Base-by-base conservation (phyloP, 2,888 invertebrate genomes). In the Hydrotaea diabolus region DNA sequence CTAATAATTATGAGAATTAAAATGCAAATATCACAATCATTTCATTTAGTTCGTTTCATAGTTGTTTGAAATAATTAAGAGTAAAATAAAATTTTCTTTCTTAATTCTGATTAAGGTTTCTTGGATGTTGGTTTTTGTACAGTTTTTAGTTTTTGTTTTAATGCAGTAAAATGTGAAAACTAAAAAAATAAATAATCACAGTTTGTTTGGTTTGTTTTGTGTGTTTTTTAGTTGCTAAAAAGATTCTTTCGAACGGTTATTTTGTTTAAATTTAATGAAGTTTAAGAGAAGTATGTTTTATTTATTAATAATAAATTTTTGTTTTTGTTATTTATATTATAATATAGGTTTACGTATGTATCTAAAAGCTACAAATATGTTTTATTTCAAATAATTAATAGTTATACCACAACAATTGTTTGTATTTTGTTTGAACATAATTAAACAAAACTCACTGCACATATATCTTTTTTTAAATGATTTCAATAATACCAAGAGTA, bases 121-220 rank as follows among this genome's bases (percentile, higher is more conserved):
- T 69, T 72, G 57, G 36, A 53, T 72, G 46, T 39, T 72, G 3
- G 4, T 39, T 80, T 74, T 85, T 78, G 62, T 83, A 73, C 73
- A 62, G 62, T 53, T 75, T 31, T 31, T 31, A 31, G 72, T 64
- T 79, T 59, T 53, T 57, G 72, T 64, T 79, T 59, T 53, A 46
- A 75, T 66, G 72, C 57, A 74, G 62, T 59, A 55, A 82, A 77
- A 85, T 82, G 76, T 39, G 71, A 78, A 85, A 75, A 85, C 83
- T 66, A 72, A 83, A 76, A 82, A 80, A 82, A 74, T 75, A 85
- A 83, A 84, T 82, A 82, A 86, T 86, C 86, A 86, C 86, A 86
- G 79, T 86, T 78, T 49, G 59, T 77, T 80, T 77, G 64, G 59
- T 77, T 80, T 77, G 64, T 53, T 31, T 39, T 4, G 4, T 39